Percentiles rank a stretch among this genome's conserved stretches.
Conservation (phyloP, 2,888 invertebrate genomes). For the Philonicus albiceps region DNA sequence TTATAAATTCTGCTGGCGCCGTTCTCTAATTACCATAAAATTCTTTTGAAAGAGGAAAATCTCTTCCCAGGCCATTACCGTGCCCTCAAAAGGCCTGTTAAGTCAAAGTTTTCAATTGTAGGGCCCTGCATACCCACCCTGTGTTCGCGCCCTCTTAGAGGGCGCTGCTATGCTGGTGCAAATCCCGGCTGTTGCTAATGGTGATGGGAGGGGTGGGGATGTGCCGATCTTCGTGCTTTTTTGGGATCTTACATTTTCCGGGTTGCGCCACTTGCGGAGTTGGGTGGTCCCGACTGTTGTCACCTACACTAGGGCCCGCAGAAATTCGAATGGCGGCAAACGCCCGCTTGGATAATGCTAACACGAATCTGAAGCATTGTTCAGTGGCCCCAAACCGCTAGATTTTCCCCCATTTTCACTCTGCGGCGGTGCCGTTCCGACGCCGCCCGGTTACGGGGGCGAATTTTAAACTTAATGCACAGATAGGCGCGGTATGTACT, state of each 20-base stretch:
- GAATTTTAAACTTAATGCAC: not conserved
- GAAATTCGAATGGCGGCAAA: not conserved
- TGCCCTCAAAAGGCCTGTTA: not conserved
- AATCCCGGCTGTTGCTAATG: not conserved
- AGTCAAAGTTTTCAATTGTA: conserved; percentile 40
- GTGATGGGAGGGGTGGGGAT: no score
- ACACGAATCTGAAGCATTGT: conserved; percentile 13
- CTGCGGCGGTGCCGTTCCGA: not conserved
- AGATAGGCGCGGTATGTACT: not conserved
- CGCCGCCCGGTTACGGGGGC: not conserved
- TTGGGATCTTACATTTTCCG: not conserved
- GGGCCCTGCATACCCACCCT: not conserved
- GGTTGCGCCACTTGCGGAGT: not conserved
- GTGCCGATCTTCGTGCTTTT: not conserved
- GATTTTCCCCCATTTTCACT: not conserved
- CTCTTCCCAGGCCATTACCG: not conserved
- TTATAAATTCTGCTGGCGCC: not conserved
- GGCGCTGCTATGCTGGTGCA: not conserved
- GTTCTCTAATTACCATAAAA: conserved; percentile 40
- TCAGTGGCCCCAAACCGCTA: not conserved
- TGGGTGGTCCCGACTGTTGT: not conserved
- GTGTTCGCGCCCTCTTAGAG: not conserved
- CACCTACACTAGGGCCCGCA: not conserved
- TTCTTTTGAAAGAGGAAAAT: conserved; percentile 21
- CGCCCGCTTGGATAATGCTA: conserved; percentile 7